A percentile compares a stretch with the other conserved stretches of the same genome.
phyloP scores from a whole-genome alignment of 2,797 vertebrate genomes.

The Cirrhinus molitorella region DNA sequence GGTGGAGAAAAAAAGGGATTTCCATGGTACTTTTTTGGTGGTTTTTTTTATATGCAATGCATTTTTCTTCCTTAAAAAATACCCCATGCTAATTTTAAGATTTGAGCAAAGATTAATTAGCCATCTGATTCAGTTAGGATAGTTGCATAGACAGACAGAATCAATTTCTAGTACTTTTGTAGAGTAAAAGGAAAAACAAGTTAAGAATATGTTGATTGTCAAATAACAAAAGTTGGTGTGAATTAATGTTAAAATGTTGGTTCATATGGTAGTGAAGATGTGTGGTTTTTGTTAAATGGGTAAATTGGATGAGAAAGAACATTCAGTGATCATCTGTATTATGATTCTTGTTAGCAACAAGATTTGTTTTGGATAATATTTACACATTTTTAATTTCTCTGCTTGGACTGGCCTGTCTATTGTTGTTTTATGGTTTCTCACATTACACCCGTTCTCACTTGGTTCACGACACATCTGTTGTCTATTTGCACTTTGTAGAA shows the following conservation, averaged over 20 bases:
- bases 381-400: not conserved
- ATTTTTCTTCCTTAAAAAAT: not conserved
- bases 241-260: too few species aligned
- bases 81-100: not conserved
- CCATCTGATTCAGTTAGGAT: not conserved
- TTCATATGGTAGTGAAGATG: too few species aligned
- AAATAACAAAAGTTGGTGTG: not conserved
- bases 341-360: not conserved
- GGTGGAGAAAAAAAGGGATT: too few species aligned
- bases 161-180: not conserved
- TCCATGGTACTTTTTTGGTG: not conserved
- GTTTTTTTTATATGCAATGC: not conserved
- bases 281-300: too few species aligned
- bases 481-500: not conserved
- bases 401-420: conserved; percentile 59
- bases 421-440: conserved; percentile 55
- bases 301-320: not conserved
- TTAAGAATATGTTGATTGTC: not conserved
- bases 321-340: not conserved
- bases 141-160: not conserved
- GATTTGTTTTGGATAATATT: not conserved
- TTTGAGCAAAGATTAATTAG: not conserved
- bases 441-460: not conserved
- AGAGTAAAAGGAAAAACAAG: not conserved
- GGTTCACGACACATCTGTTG: not conserved